These are phyloP conservation scores for Drosophila nr. fundita DNA, from an alignment of 2,888 invertebrate genomes.

Conservation along the genomic window DNA sequence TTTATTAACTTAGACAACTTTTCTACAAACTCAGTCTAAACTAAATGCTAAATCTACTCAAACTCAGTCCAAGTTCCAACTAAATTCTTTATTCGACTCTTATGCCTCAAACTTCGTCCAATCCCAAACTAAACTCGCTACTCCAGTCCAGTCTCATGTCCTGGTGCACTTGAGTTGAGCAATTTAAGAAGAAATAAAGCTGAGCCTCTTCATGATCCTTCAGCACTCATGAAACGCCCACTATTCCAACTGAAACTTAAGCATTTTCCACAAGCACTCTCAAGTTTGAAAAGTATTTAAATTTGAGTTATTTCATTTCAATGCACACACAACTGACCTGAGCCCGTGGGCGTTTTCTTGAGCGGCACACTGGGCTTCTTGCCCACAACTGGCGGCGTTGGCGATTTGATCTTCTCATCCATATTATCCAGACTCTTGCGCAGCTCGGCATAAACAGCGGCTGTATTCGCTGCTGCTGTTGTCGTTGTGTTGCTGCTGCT, in stretches of 20 bases:
- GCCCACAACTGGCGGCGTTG: conserved; percentile 86
- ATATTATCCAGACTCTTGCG: conserved; percentile 84
- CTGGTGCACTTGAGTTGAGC: neutral
- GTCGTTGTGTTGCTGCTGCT: conserved; percentile 44
- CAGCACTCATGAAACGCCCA: neutral
- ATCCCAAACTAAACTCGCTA: neutral
- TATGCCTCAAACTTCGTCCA: too few relatives aligned
- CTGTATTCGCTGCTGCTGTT: conserved; percentile 43
- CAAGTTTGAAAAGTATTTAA: neutral
- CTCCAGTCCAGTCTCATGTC: neutral
- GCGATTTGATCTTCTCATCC: conserved; percentile 84
- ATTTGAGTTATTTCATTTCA: conserved; percentile 30
- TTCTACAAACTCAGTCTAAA: too few relatives aligned
- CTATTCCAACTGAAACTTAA: neutral
- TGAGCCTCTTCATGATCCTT: neutral
- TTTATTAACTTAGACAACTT: too few relatives aligned
- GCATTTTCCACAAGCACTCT: neutral
- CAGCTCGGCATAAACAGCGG: conserved; percentile 70
- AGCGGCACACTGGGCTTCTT: conserved; percentile 89
- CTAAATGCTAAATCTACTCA: too few relatives aligned
- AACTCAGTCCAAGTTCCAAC: too few relatives aligned
- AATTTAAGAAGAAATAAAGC: neutral
- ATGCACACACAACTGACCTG: conserved; percentile 70
- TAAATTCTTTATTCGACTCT: too few relatives aligned
- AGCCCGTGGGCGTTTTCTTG: conserved; percentile 89